phyloP scores from a whole-genome alignment of 2,797 vertebrate genomes.

The Schizothorax lantsangensis region DNA sequence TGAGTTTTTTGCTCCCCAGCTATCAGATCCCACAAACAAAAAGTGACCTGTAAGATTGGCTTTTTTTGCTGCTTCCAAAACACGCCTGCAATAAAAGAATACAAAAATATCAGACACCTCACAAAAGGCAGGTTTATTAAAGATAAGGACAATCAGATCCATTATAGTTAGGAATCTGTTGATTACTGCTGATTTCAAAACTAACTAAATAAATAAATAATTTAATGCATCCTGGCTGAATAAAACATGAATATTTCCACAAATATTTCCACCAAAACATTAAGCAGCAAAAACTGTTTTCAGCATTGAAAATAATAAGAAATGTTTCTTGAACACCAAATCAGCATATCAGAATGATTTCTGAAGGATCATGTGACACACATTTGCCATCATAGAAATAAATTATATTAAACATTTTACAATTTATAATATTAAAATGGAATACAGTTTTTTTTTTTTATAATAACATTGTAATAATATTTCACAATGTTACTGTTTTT shows the following conservation, averaged over 20 bases:
- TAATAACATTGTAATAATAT: no score
- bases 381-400: not conserved
- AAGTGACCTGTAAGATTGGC: conserved; percentile 92
- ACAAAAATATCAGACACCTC: not conserved
- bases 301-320: not conserved
- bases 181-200: not conserved
- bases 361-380: not conserved
- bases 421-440: not conserved
- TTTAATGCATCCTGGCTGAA: not conserved
- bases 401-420: not conserved
- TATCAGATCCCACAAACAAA: conserved; percentile 92
- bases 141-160: not conserved
- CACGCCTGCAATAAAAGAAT: conserved; percentile 76
- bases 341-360: not conserved
- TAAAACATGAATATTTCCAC: not conserved
- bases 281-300: not conserved
- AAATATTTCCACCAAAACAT: not conserved
- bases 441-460: not conserved
- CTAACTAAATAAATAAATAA: not conserved
- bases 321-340: not conserved
- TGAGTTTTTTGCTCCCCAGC: conserved; percentile 90
- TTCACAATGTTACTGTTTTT: no score
- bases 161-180: not conserved
- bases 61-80: conserved; percentile 83
- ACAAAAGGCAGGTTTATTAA: not conserved